A percentile compares a stretch with the other conserved stretches of the same genome.
Conservation (phyloP, 2,113 vertebrate genomes). For the Lipotes vexillifer region DNA sequence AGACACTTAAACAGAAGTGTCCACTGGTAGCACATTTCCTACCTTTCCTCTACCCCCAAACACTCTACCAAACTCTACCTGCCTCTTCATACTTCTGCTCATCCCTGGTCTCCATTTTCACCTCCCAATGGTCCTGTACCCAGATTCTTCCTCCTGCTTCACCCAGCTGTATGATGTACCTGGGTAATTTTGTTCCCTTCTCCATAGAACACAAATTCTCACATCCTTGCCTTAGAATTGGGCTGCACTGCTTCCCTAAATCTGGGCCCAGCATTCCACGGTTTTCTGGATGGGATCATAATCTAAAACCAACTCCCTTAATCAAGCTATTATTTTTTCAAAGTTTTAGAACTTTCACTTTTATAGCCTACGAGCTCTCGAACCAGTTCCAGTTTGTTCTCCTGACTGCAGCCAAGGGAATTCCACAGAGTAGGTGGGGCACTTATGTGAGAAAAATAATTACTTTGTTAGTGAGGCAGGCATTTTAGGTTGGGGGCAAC, state of each 20-base stretch:
- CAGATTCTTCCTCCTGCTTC: neutral
- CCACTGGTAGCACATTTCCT: neutral
- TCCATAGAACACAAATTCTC: neutral
- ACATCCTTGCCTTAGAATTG: neutral
- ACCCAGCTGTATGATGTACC: neutral
- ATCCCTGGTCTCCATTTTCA: neutral
- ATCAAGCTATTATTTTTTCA: neutral
- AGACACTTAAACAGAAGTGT: neutral
- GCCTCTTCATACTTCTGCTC: neutral
- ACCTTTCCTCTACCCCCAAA: neutral
- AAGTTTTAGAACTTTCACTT: constrained; percentile 33
- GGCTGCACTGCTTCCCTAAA: neutral
- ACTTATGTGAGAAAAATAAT: constrained; percentile 28
- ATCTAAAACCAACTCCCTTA: neutral
- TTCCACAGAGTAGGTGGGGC: neutral
- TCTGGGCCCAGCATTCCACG: neutral
- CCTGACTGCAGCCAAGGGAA: constrained; percentile 5
- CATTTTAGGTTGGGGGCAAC: neutral
- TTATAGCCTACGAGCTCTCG: neutral
- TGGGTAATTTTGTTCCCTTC: neutral
- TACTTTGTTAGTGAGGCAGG: constrained; percentile 20
- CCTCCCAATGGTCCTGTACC: accelerated
- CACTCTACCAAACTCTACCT: neutral
- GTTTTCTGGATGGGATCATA: neutral
- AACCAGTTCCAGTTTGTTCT: constrained; percentile 3